Base-by-base conservation (phyloP, 2,797 vertebrate genomes). In the Menidia menidia region DNA sequence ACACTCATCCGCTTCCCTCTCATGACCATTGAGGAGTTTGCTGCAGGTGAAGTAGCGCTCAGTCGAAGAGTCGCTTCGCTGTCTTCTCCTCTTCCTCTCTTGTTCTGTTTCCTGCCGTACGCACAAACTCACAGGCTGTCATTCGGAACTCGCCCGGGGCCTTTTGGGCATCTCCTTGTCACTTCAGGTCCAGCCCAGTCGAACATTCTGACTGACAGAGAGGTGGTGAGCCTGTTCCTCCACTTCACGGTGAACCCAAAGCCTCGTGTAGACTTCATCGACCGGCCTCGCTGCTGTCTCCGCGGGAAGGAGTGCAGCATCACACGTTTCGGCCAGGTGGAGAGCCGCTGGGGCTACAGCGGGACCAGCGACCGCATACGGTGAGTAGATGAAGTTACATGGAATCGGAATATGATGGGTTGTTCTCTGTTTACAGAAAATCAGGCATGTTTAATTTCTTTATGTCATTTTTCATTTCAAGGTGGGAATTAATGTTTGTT, bases 1-100 rank as follows among this genome's bases (percentile, higher is more conserved):
- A 94, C 95, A 0, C 97, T 99, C 81, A 98, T 99, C 89, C 97
- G 97, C 82, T 99, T 99, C 89, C 98, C 98, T 3, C 91, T 99
- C 78, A 99, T 99, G 98, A 99, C 97, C 56, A 98, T 99, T 2
- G 97, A 99, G 91, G 98, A 99, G 91, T 99, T 99, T 70, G 98
- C 98, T 11, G 98, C 98, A 95, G 98, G 98, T 98, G 87, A 92
- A 73, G 2, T 39, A 18, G 45, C 55, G 30, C 45, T 9, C 42
- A 56, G 2, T 18, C 33, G 71, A 71, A 19, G 32, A 12, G 3
- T 12, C 43, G 15, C 44, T 15, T 50, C 8, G 10, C 35, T n/a
- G 25, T 25, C 25, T 25, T 25, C 25, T 25, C 25, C 25, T 25
- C 25, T 25, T 25, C 25, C 25, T 25, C 25, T 9, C 45, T 4